A percentile compares a stretch with the other conserved stretches of the same genome.
Conservation (phyloP, 2,888 invertebrate species). For the Nymphalis urticae region DNA sequence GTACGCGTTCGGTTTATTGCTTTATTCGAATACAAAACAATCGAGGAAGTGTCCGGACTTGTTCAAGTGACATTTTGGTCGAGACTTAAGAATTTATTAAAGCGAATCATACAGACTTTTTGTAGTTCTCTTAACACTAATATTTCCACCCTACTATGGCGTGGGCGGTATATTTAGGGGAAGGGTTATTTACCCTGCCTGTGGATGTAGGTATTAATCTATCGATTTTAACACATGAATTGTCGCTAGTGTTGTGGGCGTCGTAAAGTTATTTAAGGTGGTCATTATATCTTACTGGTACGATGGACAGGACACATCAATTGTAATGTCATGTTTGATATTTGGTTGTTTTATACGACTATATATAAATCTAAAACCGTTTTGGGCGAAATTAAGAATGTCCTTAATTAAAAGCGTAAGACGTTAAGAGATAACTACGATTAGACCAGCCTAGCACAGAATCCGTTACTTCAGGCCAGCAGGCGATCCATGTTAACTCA, state of each 20-base stretch:
- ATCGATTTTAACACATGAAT: neutral
- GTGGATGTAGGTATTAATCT: too few relatives aligned
- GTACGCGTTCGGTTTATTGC: neutral
- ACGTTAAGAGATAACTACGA: neutral
- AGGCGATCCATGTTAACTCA: slow-evolving; percentile 23
- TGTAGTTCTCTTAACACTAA: neutral
- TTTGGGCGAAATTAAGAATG: too few relatives aligned
- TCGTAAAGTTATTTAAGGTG: neutral
- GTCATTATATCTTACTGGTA: too few relatives aligned
- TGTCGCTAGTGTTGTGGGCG: neutral
- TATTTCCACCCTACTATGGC: neutral
- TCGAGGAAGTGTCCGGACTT: neutral
- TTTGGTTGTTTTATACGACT: too few relatives aligned
- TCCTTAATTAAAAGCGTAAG: neutral
- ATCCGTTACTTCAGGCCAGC: slow-evolving; percentile 25
- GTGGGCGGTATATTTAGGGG: neutral
- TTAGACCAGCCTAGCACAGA: slow-evolving; percentile 15
- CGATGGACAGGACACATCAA: too few relatives aligned
- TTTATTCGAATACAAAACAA: neutral
- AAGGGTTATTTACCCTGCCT: slow-evolving; percentile 1
- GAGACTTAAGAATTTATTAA: neutral
- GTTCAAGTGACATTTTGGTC: neutral
- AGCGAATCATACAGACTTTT: neutral
- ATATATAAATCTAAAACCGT: too few relatives aligned
- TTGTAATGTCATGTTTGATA: too few relatives aligned